Evolutionary conservation across 2,888 invertebrate genomes (phyloP).

Genomic region (Nowickia ferox): DNA sequence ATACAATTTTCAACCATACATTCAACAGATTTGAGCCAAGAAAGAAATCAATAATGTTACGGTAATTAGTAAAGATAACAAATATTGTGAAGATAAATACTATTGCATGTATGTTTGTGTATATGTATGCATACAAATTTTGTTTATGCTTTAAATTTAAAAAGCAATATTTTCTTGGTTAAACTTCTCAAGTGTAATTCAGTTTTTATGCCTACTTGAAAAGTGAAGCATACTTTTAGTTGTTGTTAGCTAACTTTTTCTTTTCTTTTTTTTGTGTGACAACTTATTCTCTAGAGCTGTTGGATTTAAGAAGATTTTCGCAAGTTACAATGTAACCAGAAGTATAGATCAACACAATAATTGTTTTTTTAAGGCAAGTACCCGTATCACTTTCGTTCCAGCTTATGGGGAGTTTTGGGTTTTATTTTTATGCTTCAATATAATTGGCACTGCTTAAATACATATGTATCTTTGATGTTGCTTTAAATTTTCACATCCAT

Average conservation of each 20-base stretch:
- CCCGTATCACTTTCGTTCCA: too few relatives aligned
- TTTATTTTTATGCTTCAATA: too few relatives aligned
- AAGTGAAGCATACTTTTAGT: conserved; percentile 22
- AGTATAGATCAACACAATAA: neutral
- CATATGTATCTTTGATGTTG: too few relatives aligned
- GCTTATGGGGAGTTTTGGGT: too few relatives aligned
- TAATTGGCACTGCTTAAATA: too few relatives aligned
- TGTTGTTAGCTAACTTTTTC: neutral
- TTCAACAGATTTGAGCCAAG: neutral
- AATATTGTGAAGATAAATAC: too few relatives aligned
- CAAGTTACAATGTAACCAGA: neutral
- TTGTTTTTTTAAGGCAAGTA: neutral
- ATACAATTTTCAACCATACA: neutral
- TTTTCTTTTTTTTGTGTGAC: neutral
- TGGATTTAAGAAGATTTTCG: neutral
- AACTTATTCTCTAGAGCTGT: neutral
- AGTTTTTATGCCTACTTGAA: conserved; percentile 18
- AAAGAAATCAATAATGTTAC: neutral
- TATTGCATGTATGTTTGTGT: too few relatives aligned
- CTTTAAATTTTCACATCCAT: too few relatives aligned
- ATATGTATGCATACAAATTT: neutral
- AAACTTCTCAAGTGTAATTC: neutral
- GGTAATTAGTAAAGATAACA: conserved; percentile 1
- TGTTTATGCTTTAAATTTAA: neutral
- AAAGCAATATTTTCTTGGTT: neutral